These are phyloP conservation scores for Habrosyne pyritoides DNA, from an alignment of 2,888 invertebrate genomes.

Conservation along the genomic window DNA sequence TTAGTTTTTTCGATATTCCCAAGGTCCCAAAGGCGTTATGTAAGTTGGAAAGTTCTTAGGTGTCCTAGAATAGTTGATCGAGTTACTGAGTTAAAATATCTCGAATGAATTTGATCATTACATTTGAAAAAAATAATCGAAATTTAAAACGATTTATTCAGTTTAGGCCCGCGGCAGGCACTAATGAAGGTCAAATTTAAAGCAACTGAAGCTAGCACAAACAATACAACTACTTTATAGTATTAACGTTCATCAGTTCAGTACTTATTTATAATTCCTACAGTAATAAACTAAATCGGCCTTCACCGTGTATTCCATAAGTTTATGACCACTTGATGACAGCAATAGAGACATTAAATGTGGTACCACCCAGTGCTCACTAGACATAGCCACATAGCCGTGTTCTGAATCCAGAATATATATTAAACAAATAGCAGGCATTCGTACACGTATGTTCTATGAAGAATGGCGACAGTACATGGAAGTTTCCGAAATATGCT, in stretches of 20 bases:
- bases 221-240: background rate
- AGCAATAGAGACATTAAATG: conserved; percentile 30
- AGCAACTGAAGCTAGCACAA: too few relatives aligned
- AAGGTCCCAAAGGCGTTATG: background rate
- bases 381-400: conserved; percentile 26
- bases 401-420: conserved; percentile 41
- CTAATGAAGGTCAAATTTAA: too few relatives aligned
- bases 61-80: background rate
- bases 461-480: conserved; percentile 27
- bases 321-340: conserved; percentile 1
- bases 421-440: conserved; percentile 32
- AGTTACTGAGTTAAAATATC: background rate
- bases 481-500: conserved; percentile 29
- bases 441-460: conserved; percentile 30
- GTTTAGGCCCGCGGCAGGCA: too few relatives aligned
- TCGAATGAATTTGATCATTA: background rate
- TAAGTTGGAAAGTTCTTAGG: background rate
- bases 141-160: too few relatives aligned
- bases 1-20: conserved; percentile 1
- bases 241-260: background rate
- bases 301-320: background rate
- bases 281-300: background rate
- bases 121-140: too few relatives aligned
- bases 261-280: background rate
- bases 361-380: conserved; percentile 41